Evolutionary conservation across 2,113 vertebrate genomes (phyloP), one percentile per base, ranked within the genome.

Genomic region (Hemibagrus wyckioides): DNA sequence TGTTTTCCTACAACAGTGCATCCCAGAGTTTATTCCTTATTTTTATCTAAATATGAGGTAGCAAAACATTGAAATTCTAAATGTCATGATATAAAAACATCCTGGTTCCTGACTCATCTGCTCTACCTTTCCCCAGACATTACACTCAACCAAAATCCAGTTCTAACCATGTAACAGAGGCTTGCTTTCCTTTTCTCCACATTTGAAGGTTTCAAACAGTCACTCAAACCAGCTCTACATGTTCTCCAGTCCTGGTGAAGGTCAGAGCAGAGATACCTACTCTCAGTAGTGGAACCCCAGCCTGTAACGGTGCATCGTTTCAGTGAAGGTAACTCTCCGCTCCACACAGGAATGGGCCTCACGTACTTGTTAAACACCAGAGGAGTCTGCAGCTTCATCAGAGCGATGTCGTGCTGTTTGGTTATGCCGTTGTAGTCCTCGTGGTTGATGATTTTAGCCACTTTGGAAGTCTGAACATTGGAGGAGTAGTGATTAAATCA

Each of bases 231-330:
- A 23, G 56, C 30, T 76, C 17, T 28, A 56, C 33, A 84, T 19
- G 5, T 67, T 33, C 17, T 15, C 21, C 63, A 50, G 41, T 13
- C 7, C n/a, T n/a, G 23, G 39, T 56, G 30, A 57, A 4, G 5
- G n/a, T 11, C 23, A n/a, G 15, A 39, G 28, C 7, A 44, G 41
- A 67, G 17, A 52, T 15, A 71, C 50, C 8, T 89, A 96, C 95
- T 94, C 85, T 96, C 94, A 82, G 76, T 88, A 14, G 93, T 94
- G 87, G 93, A 69, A 4, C 95, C 95, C 94, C 95, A 95, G 88
- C 94, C 95, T 0, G 95, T 95, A 90, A 94, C 77, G 33, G 93
- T 92, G 88, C 95, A 96, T 36, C 6, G 86, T 30, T 23, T 83
- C 65, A 21, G 4, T 41, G 75, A n/a, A 0, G 88, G 57, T 54